Base-by-base conservation (phyloP, 2,888 invertebrate genomes). In the Odontomyia ornata region DNA sequence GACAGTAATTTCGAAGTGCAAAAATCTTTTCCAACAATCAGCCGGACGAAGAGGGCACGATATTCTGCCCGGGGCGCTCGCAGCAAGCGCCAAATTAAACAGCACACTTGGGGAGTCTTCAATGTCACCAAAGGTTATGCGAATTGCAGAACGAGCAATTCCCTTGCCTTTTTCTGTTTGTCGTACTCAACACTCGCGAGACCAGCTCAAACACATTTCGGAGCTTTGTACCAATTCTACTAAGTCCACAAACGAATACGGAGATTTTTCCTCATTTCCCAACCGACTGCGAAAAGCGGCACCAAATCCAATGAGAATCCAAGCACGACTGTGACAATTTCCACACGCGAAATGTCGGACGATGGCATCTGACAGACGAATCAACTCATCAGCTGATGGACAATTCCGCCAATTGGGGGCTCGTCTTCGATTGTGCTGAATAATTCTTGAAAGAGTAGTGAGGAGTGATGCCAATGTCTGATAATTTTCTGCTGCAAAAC, bases 41-140 rank as follows among this genome's bases (percentile, higher is more conserved):
- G n/a, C 28, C n/a, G 15, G 67, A 36, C 36, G 9, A 36, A n/a
- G n/a, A n/a, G 5, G 36, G 5, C 36, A 9, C 36, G 36, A 36
- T 36, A 36, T 36, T 36, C 9, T 36, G 9, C 5, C 36, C 36
- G 9, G 36, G n/a, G n/a, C n/a, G 69, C 77, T 9, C 76, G 56
- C 43, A 76, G 30, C 27, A 56, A 46, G 77, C 30, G 30, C 57
- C 75, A 73, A 79, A 79, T 77, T 76, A n/a, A 5, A 9, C 9
- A 36, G 9, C 36, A 36, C 36, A 36, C 36, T 36, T 36, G 36
- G 36, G 36, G n/a, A 36, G 9, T 5, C 80, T 85, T 85, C 86
- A 86, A 86, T 86, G 86, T 86, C 86, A 86, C 83, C 84, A 84
- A 86, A 86, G 86, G 86, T 86, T 86, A 86, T 83, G 80, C 79